Base-by-base conservation (phyloP, 2,888 invertebrate species). In the Mimas tiliae region DNA sequence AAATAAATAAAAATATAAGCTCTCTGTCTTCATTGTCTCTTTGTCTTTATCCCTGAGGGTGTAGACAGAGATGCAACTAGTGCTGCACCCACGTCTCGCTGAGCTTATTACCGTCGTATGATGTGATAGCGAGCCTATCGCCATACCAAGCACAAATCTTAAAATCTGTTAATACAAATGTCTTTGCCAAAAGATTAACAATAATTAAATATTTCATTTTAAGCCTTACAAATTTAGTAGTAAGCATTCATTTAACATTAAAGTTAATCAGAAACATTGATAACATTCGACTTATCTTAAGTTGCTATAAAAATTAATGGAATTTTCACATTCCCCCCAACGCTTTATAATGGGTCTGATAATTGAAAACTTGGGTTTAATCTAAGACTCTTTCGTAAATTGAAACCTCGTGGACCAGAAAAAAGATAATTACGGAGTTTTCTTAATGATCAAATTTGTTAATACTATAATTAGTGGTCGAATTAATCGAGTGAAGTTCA, bases 281-380 rank as follows among this genome's bases (percentile, higher is more conserved):
- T 83, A 85, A 84, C 80, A 81, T 78, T 74, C 53, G 73, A 79
- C 82, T 84, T 85, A 86, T 85, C 84, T 81, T 70, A 70, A 77
- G 78, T 69, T 73, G 82, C 83, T 78, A 83, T 86, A 86, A 86
- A 87, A 86, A 85, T 85, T 86, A 84, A 86, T 86, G 86, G 82
- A 82, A 73, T 77, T 75, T 78, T 75, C 79, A 77, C 77, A 75
- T 79, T 73, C 78, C 76, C 76, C 80, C 77, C 74, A 72, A 76
- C 76, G 78, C 77, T 74, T 77, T 78, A 79, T 85, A 88, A 88
- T 85, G 84, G 85, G 77, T 73, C 80, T 86, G 84, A 88, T 88
- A 89, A 89, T 88, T 89, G 88, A 88, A 88, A 88, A 88, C 87
- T 88, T 88, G 79, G 82, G 84, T 85, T 85, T 87, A 86, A 86